Evolutionary conservation across 2,113 vertebrate genomes (phyloP).

Genomic region (Leiothrix lutea): DNA sequence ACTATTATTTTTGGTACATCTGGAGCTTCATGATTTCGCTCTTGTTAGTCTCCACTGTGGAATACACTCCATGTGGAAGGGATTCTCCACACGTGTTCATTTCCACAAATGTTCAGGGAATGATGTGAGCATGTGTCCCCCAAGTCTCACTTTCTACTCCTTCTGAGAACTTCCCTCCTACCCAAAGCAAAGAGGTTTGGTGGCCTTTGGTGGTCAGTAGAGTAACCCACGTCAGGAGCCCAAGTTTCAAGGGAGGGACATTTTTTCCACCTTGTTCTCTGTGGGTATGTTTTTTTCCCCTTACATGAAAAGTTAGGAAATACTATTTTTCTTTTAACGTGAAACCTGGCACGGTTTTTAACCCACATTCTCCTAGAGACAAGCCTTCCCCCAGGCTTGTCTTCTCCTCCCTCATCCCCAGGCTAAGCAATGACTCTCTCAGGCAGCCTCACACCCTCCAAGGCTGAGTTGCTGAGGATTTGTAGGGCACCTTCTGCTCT

Average conservation of each 20-base stretch:
- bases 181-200: not conserved
- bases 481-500: not conserved
- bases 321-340: not conserved
- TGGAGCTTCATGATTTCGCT: not conserved
- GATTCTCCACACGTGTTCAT: not conserved
- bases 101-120: not conserved
- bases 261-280: not conserved
- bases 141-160: not conserved
- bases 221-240: not conserved
- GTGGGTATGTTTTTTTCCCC: too few relatives aligned
- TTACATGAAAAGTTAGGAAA: not conserved
- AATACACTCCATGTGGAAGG: rapidly evolving
- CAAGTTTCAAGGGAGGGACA: not conserved
- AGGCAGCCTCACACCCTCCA: not conserved
- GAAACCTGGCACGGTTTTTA: not conserved
- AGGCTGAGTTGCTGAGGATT: not conserved
- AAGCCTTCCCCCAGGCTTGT: not conserved
- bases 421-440: not conserved
- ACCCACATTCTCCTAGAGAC: not conserved
- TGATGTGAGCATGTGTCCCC: rapidly evolving
- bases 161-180: not conserved
- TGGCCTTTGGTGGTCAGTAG: not conserved
- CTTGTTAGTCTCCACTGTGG: not conserved
- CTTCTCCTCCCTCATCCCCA: not conserved
- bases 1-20: not conserved